These are phyloP conservation scores for Hypomecis punctinalis DNA, from an alignment of 2,888 invertebrate species.

Conservation along the genomic window DNA sequence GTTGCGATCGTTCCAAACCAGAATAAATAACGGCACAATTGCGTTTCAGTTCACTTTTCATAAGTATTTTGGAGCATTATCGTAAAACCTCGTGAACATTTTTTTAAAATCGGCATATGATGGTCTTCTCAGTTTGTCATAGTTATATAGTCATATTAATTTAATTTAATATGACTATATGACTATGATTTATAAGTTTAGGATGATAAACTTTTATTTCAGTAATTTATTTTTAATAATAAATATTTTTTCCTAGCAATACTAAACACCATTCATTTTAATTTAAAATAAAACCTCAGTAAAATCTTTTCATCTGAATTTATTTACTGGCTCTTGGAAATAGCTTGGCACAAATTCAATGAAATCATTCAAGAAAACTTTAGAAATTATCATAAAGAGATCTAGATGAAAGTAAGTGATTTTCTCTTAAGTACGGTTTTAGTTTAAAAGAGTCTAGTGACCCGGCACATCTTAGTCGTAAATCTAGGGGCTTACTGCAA, in stretches of 20 bases:
- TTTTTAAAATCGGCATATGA: not conserved
- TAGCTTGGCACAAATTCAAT: conserved; percentile 2
- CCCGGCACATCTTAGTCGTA: not conserved
- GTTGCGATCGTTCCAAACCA: not conserved
- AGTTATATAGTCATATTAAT: not conserved
- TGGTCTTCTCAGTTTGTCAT: not conserved
- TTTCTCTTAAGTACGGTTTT: not conserved
- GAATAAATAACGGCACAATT: conserved; percentile 12
- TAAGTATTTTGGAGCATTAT: not conserved
- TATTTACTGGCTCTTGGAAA: not conserved
- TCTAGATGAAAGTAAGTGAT: conserved; percentile 3
- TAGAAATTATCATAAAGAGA: conserved; percentile 6
- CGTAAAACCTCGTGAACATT: not conserved
- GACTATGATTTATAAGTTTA: no score
- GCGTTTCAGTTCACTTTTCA: conserved; percentile 1
- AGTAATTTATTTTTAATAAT: no score
- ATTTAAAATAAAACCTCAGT: not conserved
- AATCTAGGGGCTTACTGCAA: not conserved
- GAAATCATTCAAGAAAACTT: conserved; percentile 3
- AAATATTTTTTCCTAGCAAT: not conserved
- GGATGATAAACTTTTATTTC: no score
- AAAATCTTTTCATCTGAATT: not conserved
- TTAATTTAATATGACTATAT: no score
- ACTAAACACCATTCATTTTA: not conserved
- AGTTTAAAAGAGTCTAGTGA: not conserved